A percentile compares a stretch with the other conserved stretches of the same genome.
These are phyloP conservation scores for Microtus pennsylvanicus DNA, from an alignment of 2,113 vertebrate genomes.

Conservation along the genomic window DNA sequence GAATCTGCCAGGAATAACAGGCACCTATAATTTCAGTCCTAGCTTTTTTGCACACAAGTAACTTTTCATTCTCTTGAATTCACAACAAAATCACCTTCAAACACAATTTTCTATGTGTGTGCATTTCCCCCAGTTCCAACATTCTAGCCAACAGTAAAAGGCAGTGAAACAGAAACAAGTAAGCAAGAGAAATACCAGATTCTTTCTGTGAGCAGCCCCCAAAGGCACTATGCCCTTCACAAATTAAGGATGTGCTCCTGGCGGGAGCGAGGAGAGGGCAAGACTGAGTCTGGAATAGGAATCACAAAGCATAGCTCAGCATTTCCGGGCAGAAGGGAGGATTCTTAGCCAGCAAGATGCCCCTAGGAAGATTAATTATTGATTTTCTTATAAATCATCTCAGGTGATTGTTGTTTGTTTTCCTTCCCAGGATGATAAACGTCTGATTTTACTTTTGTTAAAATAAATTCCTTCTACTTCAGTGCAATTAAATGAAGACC, in stretches of 20 bases:
- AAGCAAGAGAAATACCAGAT: slow-evolving; percentile 15
- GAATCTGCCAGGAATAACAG: not conserved
- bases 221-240: not conserved
- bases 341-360: slow-evolving; percentile 52
- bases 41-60: slow-evolving; percentile 40
- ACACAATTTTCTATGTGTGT: slow-evolving; percentile 38
- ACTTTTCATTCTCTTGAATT: slow-evolving; percentile 65
- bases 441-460: slow-evolving; percentile 61
- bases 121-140: not conserved
- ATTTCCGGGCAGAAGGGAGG: slow-evolving; percentile 15
- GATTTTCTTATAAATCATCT: slow-evolving; percentile 78
- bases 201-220: not conserved
- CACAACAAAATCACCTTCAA: slow-evolving; percentile 62
- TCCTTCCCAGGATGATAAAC: slow-evolving; percentile 60
- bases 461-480: not conserved
- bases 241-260: not conserved
- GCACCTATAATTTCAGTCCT: slow-evolving; percentile 28
- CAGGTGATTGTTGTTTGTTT: slow-evolving; percentile 59
- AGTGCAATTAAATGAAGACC: slow-evolving; percentile 39
- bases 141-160: not conserved
- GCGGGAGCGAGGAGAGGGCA: rapidly evolving
- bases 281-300: not conserved
- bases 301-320: slow-evolving; percentile 48
- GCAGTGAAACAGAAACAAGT: slow-evolving; percentile 19
- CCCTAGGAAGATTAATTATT: slow-evolving; percentile 72